These are phyloP conservation scores for Potamilus streckersoni DNA, from an alignment of 1,140 invertebrate species.

Conservation along the genomic window DNA sequence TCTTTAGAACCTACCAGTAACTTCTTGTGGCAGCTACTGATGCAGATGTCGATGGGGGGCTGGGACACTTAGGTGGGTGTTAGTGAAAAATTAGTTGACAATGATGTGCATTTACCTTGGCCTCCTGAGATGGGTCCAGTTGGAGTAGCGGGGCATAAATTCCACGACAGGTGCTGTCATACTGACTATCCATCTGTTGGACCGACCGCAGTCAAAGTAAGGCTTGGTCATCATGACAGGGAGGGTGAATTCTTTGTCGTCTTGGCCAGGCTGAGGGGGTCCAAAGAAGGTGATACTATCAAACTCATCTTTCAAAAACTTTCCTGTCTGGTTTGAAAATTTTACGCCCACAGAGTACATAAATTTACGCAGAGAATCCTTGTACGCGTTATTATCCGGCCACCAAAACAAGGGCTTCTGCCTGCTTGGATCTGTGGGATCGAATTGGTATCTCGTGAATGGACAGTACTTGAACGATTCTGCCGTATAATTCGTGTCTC, in stretches of 20 bases:
- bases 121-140: slow-evolving; percentile 94
- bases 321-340: slow-evolving; percentile 92
- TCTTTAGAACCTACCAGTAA: too few species aligned
- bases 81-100: too few species aligned
- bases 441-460: slow-evolving; percentile 72
- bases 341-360: slow-evolving; percentile 80
- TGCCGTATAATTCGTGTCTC: slow-evolving; percentile 88
- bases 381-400: slow-evolving; percentile 76
- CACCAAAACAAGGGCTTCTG: slow-evolving; percentile 72
- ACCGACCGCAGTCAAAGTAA: slow-evolving; percentile 96
- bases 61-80: too few species aligned
- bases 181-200: slow-evolving; percentile 95
- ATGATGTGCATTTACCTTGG: slow-evolving; percentile 80
- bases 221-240: slow-evolving; percentile 94
- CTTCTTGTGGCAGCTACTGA: too few species aligned
- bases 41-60: too few species aligned
- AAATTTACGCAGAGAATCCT: slow-evolving; percentile 88
- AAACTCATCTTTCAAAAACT: slow-evolving; percentile 51
- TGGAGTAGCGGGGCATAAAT: slow-evolving; percentile 89
- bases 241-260: slow-evolving; percentile 74
- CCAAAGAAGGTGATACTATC: slow-evolving; percentile 63
- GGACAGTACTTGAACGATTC: slow-evolving; percentile 93
- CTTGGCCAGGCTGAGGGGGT: slow-evolving; percentile 64
- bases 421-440: slow-evolving; percentile 14
- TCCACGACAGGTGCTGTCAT: slow-evolving; percentile 95